A percentile compares a stretch with the other conserved stretches of the same genome.
Evolutionary conservation across 2,113 vertebrate species (phyloP).

Genomic region (Alectura lathami): DNA sequence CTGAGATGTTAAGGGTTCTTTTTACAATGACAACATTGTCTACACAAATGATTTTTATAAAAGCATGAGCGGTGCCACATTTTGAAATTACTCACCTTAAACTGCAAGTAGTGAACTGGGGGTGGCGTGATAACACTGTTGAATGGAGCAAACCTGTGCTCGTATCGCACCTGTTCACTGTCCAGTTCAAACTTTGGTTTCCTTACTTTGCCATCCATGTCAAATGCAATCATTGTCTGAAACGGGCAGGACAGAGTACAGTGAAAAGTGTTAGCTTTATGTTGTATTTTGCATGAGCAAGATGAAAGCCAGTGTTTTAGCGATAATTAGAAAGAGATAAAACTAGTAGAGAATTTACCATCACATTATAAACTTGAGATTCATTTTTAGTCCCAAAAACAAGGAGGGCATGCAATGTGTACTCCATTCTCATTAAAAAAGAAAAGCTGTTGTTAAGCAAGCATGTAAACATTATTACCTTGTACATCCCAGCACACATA

Average conservation of each 20-base stretch:
- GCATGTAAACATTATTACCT: slow-evolving; percentile 78
- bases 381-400: neutral
- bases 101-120: slow-evolving; percentile 96
- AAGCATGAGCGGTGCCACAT: neutral
- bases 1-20: neutral
- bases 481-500: slow-evolving; percentile 99
- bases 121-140: slow-evolving; percentile 98
- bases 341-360: neutral
- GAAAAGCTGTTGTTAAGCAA: neutral
- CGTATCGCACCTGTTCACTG: slow-evolving; percentile 97
- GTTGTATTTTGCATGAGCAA: neutral
- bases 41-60: neutral
- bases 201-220: slow-evolving; percentile 98
- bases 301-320: neutral
- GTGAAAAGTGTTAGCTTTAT: neutral
- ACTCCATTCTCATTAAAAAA: neutral
- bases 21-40: neutral
- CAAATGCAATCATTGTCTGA: slow-evolving; percentile 97
- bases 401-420: neutral
- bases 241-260: neutral
- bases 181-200: slow-evolving; percentile 98
- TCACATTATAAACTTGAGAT: neutral
- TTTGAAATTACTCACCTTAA: slow-evolving; percentile 84
- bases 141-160: slow-evolving; percentile 98
- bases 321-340: neutral